phyloP scores from a whole-genome alignment of 2,888 invertebrate genomes.

The Apocheima hispidaria region DNA sequence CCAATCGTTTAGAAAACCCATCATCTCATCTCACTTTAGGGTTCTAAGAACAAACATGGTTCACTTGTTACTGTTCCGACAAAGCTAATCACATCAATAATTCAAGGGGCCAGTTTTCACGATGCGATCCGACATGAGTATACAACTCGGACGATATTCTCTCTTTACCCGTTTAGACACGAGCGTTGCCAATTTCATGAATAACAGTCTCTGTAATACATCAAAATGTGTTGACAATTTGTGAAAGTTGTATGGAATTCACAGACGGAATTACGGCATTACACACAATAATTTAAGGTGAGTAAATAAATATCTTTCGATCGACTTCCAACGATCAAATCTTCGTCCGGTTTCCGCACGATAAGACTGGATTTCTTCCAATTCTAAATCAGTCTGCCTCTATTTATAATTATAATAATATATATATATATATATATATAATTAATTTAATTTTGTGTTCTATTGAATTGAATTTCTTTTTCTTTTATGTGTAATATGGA shows the following conservation, averaged over 20 bases:
- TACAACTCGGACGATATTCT: slow-evolving; percentile 19
- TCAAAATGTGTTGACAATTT: no score
- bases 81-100: slow-evolving; percentile 46
- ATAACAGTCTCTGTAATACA: not conserved
- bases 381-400: not conserved
- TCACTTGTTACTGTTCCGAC: slow-evolving; percentile 27
- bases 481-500: no score
- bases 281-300: not conserved
- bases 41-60: slow-evolving; percentile 28
- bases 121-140: slow-evolving; percentile 32
- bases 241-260: no score
- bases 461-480: no score
- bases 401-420: no score
- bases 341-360: no score
- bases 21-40: slow-evolving; percentile 21
- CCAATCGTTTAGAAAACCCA: slow-evolving; percentile 28
- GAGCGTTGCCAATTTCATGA: slow-evolving; percentile 3
- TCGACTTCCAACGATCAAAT: no score
- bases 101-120: slow-evolving; percentile 49
- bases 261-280: no score
- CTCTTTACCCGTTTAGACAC: slow-evolving; percentile 28
- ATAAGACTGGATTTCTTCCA: not conserved
- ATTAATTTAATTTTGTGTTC: no score
- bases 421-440: no score
- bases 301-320: no score